Evolutionary conservation across 2,797 vertebrate species (phyloP).

Genomic region (Eutrigla gurnardus): DNA sequence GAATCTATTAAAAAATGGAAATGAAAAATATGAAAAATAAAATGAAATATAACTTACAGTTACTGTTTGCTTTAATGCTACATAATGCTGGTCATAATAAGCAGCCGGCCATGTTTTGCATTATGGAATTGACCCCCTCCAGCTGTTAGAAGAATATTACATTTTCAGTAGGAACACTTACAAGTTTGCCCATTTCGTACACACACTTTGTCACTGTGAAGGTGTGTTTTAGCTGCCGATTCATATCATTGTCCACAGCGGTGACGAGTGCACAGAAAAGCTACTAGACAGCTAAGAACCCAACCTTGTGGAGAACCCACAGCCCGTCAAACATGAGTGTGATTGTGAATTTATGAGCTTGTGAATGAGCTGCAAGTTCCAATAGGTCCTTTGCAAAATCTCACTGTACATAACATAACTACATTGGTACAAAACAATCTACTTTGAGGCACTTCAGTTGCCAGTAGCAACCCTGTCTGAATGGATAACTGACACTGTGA

Average conservation of each 20-base stretch:
- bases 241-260: background rate
- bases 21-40: too few species aligned
- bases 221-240: background rate
- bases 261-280: background rate
- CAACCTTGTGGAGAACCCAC: background rate
- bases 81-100: background rate
- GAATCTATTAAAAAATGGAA: too few species aligned
- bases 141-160: background rate
- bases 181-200: background rate
- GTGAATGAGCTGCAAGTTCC: background rate
- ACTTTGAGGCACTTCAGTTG: background rate
- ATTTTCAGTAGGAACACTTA: background rate
- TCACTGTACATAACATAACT: background rate
- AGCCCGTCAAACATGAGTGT: background rate
- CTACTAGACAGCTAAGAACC: background rate
- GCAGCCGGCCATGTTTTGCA: background rate
- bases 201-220: background rate
- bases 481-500: background rate
- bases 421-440: background rate
- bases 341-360: background rate
- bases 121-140: background rate
- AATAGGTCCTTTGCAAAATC: background rate
- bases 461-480: background rate
- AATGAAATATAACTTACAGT: background rate
- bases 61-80: constrained; percentile 4